Evolutionary conservation across 2,113 vertebrate species (phyloP), one percentile per base, ranked within the genome.

Genomic region (Melanotaenia duboulayi): DNA sequence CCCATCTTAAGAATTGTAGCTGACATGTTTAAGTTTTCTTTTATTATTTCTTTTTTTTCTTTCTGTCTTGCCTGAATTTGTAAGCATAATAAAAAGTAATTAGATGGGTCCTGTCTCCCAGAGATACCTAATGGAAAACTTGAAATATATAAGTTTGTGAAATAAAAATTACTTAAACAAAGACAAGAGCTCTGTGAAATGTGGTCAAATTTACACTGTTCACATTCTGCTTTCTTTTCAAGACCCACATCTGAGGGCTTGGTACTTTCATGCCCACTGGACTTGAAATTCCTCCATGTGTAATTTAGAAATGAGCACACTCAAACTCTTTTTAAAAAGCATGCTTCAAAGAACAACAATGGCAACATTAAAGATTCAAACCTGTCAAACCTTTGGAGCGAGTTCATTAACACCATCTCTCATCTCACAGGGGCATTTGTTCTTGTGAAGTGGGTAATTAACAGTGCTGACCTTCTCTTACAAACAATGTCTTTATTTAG

Each of bases 81-180:
- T 84, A 84, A 92, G 91, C 84, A 89, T 81, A 92, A 90, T 90
- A 82, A 91, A 87, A 82, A 80, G 65, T 90, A 90, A 93, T 92
- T 91, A 89, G 85, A 92, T 87, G 76, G 75, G 66, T 80, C 52
- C 83, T 87, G 86, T 64, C 87, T 88, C 87, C 82, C 89, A 88
- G 84, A 89, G 80, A 92, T 76, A 68, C 78, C 66, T 78, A 83
- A 89, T 90, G 89, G 72, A 90, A 86, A 86, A 76, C 57, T 63
- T 92, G 76, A 91, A 88, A 90, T 86, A 90, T 92, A 89, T 81
- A 82, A 91, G 78, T 81, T 74, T 67, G 84, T 87, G 88, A 76
- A 89, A 85, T 69, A 83, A 92, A 91, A 71, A 81, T 71, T 76
- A 86, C 90, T 90, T 62, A 88, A 89, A 89, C 82, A 88, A 81